phyloP scores from a whole-genome alignment of 2,888 invertebrate species.

The Glomeris marginata region DNA sequence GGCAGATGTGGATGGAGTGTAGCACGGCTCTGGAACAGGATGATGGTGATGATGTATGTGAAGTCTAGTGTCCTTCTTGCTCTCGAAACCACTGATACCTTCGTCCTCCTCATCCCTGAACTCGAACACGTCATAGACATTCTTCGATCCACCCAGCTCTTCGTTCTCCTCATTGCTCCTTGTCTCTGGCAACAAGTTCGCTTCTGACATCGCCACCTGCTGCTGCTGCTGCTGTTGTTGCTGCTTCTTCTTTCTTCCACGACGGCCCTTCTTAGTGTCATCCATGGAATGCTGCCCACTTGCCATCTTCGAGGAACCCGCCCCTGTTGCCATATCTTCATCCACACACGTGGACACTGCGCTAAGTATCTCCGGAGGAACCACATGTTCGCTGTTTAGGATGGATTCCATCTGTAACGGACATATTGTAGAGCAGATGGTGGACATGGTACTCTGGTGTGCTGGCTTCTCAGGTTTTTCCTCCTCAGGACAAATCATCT shows the following conservation, averaged over 20 bases:
- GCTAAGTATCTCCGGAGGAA: too few relatives aligned
- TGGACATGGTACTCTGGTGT: too few relatives aligned
- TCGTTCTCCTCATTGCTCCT: slow-evolving; percentile 1
- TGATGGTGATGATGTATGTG: background rate
- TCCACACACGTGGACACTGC: too few relatives aligned
- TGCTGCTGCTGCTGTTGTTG: slow-evolving; percentile 7
- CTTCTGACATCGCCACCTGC: slow-evolving; percentile 2
- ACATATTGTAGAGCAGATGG: too few relatives aligned
- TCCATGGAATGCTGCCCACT: background rate
- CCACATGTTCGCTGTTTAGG: too few relatives aligned
- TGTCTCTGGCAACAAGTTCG: slow-evolving; percentile 4
- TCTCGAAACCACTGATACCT: slow-evolving; percentile 24
- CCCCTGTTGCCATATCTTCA: too few relatives aligned
- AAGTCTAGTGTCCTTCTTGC: slow-evolving; percentile 5
- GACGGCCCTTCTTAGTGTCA: slow-evolving; percentile 10
- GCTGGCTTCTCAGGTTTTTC: too few relatives aligned
- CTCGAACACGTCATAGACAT: slow-evolving; percentile 56
- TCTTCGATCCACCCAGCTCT: too few relatives aligned
- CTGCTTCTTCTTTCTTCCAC: slow-evolving; percentile 10
- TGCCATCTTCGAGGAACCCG: too few relatives aligned
- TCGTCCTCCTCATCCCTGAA: slow-evolving; percentile 80
- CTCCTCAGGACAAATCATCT: too few relatives aligned
- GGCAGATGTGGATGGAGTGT: background rate
- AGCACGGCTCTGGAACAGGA: too few relatives aligned
- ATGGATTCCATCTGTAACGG: too few relatives aligned